Base-by-base conservation (phyloP, 2,113 vertebrate genomes). In the Balaeniceps rex region DNA sequence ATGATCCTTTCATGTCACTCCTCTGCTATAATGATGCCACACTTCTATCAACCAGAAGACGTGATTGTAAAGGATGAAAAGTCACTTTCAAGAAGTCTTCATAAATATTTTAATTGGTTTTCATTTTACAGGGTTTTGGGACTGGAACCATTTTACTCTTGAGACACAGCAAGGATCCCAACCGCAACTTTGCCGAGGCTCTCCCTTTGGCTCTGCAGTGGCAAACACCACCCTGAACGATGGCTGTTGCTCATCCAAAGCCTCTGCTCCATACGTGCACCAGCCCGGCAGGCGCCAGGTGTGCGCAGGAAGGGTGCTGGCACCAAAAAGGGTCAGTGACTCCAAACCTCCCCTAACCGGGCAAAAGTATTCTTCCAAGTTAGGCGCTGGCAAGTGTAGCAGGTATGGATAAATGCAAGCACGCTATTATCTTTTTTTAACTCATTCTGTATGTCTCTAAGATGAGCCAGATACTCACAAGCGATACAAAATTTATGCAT, bases 201-300 rank as follows among this genome's bases (percentile, higher is more conserved):
- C 5, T 22, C 46, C 36, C 63, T 46, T 47, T 26, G 65, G 44
- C 52, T 76, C 72, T 9, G 49, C 34, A 44, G 76, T 7, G 19
- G 17, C 19, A 16, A 71, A 7, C 42, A 58, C 9, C 28, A 12
- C 47, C 49, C 57, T 21, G 26, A 74, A 13, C 3, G 4, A 36
- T 2, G 21, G 54, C n/a, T 60, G 23, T 25, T 72, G 44, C 60
- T 70, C 72, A 87, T 49, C 76, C 54, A 36, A 80, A 72, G 76
- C 9, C 12, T 1, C 71, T 52, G 51, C n/a, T 76, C 75, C 33
- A 7, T 1, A 4, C 0, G 0, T 6, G 33, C 47, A 49, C 47
- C 61, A 71, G 25, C 66, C 75, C 1, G 2, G 36, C 34, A 40
- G 26, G 64, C 44, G 69, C 40, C 2, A 2, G 18, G 10, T 28